Base-by-base conservation (phyloP, 2,797 vertebrate species). In the Paratrypauchen microcephalus region DNA sequence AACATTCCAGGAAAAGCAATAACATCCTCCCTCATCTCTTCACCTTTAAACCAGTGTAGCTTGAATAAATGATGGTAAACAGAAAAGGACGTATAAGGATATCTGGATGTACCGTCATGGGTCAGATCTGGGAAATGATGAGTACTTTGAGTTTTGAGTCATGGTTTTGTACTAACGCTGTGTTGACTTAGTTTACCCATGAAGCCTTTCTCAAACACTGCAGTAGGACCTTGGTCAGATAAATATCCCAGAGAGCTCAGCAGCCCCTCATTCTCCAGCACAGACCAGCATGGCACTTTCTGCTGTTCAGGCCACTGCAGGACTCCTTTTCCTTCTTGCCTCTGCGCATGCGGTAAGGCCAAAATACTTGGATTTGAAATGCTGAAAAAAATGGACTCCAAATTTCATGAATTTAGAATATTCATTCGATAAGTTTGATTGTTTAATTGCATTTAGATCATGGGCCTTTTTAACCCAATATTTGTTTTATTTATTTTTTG, bases 201-300 rank as follows among this genome's bases (percentile, higher is more conserved):
- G 71, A 73, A 21, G n/a, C 67, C 30, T 74, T 91, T 86, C 87
- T 92, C 91, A 84, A 79, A 77, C 72, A 69, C 54, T 72, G 85
- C 66, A 45, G 76, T 24, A 82, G 89, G 92, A 92, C 92, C 83
- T 86, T 82, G 88, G 72, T 81, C 86, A 70, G 88, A 93, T 94
- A 94, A 93, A 94, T 93, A 93, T 83, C 73, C 71, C 68, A 18
- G 76, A 36, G 32, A 30, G 69, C 68, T 26, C 0, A 68, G 65
- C 55, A 19, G 50, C 30, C 74, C 52, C 23, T 81, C 88, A 94
- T 77, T 93, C 71, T 75, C 66, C 73, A 59, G 61, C 66, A 65
- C 65, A 45, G 36, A 77, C 69, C 76, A 82, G 77, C 72, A 94
- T 94, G 93, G 82, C 71, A 76, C 54, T 76, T 50, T 80, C 83